Percentiles rank a stretch among this genome's conserved stretches.
These are phyloP conservation scores for Macropus fuliginosus DNA, from an alignment of 2,797 vertebrate genomes.

Conservation along the genomic window DNA sequence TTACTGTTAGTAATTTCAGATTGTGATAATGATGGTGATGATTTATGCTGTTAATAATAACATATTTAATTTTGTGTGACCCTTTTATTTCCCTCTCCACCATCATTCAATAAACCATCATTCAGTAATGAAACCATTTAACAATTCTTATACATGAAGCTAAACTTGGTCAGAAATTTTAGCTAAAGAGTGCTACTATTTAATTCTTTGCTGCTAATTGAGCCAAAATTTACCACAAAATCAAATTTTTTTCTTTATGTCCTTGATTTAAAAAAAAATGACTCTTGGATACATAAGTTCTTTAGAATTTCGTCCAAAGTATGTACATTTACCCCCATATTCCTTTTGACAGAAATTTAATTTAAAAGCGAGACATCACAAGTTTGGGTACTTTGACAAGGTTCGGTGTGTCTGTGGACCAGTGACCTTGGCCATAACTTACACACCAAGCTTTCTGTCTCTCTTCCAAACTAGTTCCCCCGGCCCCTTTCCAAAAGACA, in stretches of 20 bases:
- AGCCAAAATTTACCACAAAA: background rate
- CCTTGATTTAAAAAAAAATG: background rate
- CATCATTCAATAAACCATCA: background rate
- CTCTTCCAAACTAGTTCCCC: background rate
- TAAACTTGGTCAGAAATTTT: background rate
- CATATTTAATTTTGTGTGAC: background rate
- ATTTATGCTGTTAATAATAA: background rate
- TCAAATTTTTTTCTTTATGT: conserved; percentile 18
- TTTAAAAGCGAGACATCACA: conserved; percentile 3
- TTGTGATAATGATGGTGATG: background rate
- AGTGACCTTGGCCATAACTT: conserved; percentile 34
- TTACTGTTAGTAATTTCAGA: background rate
- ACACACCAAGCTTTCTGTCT: background rate
- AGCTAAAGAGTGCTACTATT: background rate
- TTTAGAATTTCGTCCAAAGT: background rate
- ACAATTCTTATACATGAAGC: background rate
- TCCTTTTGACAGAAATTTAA: conserved; percentile 10
- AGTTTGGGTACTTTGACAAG: background rate
- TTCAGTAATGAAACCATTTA: background rate
- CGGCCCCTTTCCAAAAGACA: conserved; percentile 58
- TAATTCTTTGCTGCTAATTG: background rate
- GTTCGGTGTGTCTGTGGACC: background rate
- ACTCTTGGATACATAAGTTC: background rate
- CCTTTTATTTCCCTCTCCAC: background rate
- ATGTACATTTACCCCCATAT: background rate